These are phyloP conservation scores for Rallus crepitans DNA, from an alignment of 2,797 vertebrate species.

Conservation along the genomic window DNA sequence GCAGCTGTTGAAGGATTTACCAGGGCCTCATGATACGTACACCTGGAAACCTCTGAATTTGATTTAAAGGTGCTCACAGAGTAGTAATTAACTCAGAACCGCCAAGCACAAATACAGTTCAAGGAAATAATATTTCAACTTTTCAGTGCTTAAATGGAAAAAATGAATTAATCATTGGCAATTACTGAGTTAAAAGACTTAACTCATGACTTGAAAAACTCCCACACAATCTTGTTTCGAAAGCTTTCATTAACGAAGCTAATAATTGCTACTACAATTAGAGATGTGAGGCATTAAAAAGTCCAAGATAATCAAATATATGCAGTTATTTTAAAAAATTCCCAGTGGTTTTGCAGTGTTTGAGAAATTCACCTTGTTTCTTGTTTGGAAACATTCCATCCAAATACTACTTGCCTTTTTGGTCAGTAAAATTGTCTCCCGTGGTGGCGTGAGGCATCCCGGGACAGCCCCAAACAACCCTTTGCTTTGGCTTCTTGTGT, in stretches of 20 bases:
- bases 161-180: slow-evolving; percentile 76
- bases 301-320: slow-evolving; percentile 68
- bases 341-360: not conserved
- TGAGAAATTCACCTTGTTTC: not conserved
- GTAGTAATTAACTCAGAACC: slow-evolving; percentile 76
- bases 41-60: slow-evolving; percentile 71
- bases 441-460: not conserved
- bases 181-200: slow-evolving; percentile 78
- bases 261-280: slow-evolving; percentile 76
- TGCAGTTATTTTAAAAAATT: slow-evolving; percentile 43
- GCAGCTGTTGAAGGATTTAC: slow-evolving; percentile 74
- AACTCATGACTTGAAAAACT: slow-evolving; percentile 68
- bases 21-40: slow-evolving; percentile 33
- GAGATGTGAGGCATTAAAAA: slow-evolving; percentile 58
- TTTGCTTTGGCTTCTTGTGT: not conserved
- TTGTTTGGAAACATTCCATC: not conserved
- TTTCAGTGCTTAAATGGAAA: slow-evolving; percentile 50
- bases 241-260: slow-evolving; percentile 74
- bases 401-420: not conserved
- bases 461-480: not conserved
- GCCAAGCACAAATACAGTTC: slow-evolving; percentile 65
- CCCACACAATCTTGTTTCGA: slow-evolving; percentile 71
- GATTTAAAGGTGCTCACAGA: slow-evolving; percentile 68
- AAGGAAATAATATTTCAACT: slow-evolving; percentile 73
- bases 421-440: not conserved